These are phyloP conservation scores for Polietes domitor DNA, from an alignment of 2,888 invertebrate genomes.

Conservation along the genomic window DNA sequence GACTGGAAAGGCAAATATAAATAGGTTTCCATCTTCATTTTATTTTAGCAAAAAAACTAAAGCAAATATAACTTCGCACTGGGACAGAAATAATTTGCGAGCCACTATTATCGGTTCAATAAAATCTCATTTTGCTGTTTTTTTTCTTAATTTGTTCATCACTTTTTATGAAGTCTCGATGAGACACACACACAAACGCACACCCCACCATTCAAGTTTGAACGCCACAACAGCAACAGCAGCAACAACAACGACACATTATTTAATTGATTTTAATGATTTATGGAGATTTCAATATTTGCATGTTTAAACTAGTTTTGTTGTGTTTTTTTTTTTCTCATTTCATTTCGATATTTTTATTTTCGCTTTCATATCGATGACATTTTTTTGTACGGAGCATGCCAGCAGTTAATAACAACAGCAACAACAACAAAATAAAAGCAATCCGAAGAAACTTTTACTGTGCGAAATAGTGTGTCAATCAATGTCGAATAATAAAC, in stretches of 20 bases:
- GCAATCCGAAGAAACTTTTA: constrained; percentile 44
- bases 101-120: not conserved
- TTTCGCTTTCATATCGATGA: constrained; percentile 3
- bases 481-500: constrained; percentile 44
- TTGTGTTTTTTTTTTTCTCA: not conserved
- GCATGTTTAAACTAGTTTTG: constrained; percentile 51
- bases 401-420: not conserved
- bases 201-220: not conserved
- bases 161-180: too few species aligned
- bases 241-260: too few species aligned
- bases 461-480: constrained; percentile 44
- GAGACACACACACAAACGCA: too few species aligned
- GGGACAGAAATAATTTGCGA: too few species aligned
- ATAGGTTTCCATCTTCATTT: too few species aligned
- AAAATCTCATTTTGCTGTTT: not conserved
- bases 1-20: too few species aligned
- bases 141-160: not conserved
- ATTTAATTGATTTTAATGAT: constrained; percentile 30
- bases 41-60: too few species aligned
- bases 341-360: not conserved
- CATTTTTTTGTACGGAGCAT: not conserved
- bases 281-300: constrained; percentile 37
- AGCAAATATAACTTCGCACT: too few species aligned
- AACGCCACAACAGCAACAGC: constrained; percentile 7
- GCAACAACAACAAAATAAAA: not conserved